Conservation (phyloP, 1,140 invertebrate genomes). For the Helicoverpa armigera region DNA sequence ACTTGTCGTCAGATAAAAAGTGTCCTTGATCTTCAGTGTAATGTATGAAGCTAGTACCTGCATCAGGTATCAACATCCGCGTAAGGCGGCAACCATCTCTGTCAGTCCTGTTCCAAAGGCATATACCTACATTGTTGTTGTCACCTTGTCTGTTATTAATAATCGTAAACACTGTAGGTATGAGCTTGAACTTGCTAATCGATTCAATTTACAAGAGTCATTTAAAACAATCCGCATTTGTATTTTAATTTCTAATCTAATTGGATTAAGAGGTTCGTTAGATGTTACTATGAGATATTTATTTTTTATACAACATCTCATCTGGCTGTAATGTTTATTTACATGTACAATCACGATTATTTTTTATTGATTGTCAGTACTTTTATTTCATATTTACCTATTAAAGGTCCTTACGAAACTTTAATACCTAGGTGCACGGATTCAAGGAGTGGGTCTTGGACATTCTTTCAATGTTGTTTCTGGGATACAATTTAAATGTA, state of each 20-base stretch:
- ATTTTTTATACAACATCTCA: too few relatives aligned
- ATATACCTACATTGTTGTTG: constrained; percentile 28
- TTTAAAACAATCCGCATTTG: not conserved
- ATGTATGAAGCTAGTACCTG: constrained; percentile 68
- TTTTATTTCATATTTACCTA: not conserved
- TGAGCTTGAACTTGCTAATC: constrained; percentile 10
- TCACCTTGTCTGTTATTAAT: not conserved
- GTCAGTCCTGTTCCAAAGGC: not conserved
- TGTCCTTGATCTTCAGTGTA: constrained; percentile 81
- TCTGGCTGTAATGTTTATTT: too few relatives aligned
- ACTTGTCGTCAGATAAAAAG: constrained; percentile 68
- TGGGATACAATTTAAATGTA: too few relatives aligned
- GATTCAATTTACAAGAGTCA: not conserved
- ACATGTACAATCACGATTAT: too few relatives aligned
- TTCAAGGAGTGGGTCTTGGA: too few relatives aligned
- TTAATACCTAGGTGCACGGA: too few relatives aligned
- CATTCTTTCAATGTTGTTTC: too few relatives aligned
- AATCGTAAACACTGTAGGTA: not conserved
- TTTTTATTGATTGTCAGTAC: too few relatives aligned
- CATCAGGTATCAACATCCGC: constrained; percentile 73
- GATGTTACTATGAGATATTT: not conserved
- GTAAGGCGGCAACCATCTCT: constrained; percentile 56
- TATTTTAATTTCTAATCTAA: not conserved
- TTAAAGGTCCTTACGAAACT: too few relatives aligned
- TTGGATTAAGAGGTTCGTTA: not conserved